These are phyloP conservation scores for Magallana gigas DNA, from an alignment of 1,140 invertebrate species.

Conservation along the genomic window DNA sequence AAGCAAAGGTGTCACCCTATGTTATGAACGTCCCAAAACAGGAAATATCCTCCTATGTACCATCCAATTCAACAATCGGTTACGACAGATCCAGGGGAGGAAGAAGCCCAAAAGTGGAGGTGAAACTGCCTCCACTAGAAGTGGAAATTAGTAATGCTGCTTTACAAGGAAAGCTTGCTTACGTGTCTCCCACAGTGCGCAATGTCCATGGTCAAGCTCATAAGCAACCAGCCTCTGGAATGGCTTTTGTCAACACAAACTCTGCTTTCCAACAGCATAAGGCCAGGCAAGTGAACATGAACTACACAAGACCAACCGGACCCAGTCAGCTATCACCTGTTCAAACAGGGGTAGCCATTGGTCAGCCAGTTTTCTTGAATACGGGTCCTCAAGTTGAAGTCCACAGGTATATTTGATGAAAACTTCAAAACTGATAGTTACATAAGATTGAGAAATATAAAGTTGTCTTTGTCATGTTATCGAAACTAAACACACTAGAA, in stretches of 20 bases:
- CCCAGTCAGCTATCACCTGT: conserved; percentile 75
- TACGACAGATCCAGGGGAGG: conserved; percentile 52
- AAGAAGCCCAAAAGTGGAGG: conserved; percentile 69
- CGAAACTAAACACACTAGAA: too few relatives aligned
- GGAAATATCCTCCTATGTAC: conserved; percentile 52
- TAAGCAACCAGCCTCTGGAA: conserved; percentile 49
- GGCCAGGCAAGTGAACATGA: conserved; percentile 64
- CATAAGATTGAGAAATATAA: too few relatives aligned
- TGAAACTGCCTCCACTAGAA: conserved; percentile 65
- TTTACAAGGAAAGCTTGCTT: conserved; percentile 75
- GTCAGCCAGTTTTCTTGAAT: conserved; percentile 76
- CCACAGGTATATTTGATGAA: conserved; percentile 63
- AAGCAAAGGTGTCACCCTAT: conserved; percentile 71
- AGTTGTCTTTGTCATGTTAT: background rate
- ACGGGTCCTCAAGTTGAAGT: conserved; percentile 72
- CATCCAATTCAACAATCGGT: conserved; percentile 40
- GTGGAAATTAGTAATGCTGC: conserved; percentile 71
- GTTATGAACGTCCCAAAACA: conserved; percentile 67
- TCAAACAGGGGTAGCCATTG: conserved; percentile 72
- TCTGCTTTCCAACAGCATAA: conserved; percentile 54
- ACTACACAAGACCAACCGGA: conserved; percentile 58
- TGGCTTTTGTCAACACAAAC: conserved; percentile 37
- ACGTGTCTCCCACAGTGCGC: conserved; percentile 74
- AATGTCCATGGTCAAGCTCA: conserved; percentile 57
- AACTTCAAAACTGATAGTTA: background rate